Conservation (phyloP, 1,140 invertebrate species). For the Delia radicum region DNA sequence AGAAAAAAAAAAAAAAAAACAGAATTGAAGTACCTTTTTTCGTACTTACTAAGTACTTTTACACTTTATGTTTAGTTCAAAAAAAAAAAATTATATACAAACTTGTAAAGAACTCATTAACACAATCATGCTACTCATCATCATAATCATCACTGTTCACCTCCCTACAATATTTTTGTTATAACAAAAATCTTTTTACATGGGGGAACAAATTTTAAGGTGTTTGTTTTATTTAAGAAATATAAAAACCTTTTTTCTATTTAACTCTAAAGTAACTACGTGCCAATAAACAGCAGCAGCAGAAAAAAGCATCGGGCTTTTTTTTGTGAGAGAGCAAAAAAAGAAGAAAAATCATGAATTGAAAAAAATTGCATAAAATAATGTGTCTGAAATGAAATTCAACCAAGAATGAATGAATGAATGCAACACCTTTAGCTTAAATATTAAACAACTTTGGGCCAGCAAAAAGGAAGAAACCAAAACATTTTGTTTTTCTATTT, state of each 20-base stretch:
- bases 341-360: not conserved
- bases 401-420: not conserved
- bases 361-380: not conserved
- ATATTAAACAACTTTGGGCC: not conserved
- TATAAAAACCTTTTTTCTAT: no score
- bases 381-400: slow-evolving; percentile 6
- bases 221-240: no score
- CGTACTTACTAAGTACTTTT: not conserved
- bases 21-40: not conserved
- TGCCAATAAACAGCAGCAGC: not conserved
- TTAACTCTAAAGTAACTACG: slow-evolving; percentile 6
- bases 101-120: slow-evolving; percentile 8
- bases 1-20: not conserved
- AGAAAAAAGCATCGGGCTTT: not conserved
- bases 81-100: not conserved
- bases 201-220: no score
- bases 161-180: not conserved
- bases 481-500: not conserved
- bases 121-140: not conserved
- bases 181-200: no score
- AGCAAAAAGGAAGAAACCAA: not conserved
- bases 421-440: slow-evolving; percentile 17
- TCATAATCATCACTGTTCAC: not conserved
- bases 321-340: not conserved
- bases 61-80: not conserved